Conservation (phyloP, 2,797 vertebrate genomes). For the Holocentrus rufus region DNA sequence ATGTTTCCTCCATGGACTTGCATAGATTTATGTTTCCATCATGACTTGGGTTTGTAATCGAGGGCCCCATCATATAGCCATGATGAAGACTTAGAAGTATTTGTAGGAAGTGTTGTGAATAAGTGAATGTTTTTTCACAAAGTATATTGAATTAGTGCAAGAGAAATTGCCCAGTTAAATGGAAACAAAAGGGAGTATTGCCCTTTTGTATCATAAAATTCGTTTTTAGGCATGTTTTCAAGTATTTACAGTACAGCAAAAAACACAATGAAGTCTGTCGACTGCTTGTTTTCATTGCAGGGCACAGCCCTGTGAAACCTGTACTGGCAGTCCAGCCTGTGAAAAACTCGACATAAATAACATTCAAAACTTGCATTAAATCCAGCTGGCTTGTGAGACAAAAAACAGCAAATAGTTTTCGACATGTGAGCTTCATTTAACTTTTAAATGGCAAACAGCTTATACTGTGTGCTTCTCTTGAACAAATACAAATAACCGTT, state of each 20-base stretch:
- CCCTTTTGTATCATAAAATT: constrained; percentile 36
- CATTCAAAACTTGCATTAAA: constrained; percentile 9
- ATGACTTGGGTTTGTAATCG: neutral
- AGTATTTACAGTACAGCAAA: constrained; percentile 27
- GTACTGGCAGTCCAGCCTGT: neutral
- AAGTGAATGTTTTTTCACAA: constrained; percentile 42
- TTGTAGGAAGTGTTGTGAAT: constrained; percentile 33
- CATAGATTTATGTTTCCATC: neutral
- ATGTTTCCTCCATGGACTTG: constrained; percentile 47
- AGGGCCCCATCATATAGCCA: constrained; percentile 24
- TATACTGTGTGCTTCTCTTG: no score
- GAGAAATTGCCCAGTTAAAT: constrained; percentile 42
- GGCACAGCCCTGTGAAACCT: neutral
- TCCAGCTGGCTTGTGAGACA: constrained; percentile 12
- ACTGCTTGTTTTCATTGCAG: no score
- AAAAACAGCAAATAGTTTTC: neutral
- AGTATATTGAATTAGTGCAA: constrained; percentile 39
- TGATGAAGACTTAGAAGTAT: constrained; percentile 17
- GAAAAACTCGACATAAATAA: no score
- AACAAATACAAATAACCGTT: no score
- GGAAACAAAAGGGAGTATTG: constrained; percentile 46
- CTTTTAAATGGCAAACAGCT: no score
- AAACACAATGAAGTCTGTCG: neutral
- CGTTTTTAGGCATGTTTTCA: constrained; percentile 32
- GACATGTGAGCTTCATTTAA: no score